A percentile compares a stretch with the other conserved stretches of the same genome.
Evolutionary conservation across 2,113 vertebrate species (phyloP).

Genomic region (Apodemus sylvaticus): DNA sequence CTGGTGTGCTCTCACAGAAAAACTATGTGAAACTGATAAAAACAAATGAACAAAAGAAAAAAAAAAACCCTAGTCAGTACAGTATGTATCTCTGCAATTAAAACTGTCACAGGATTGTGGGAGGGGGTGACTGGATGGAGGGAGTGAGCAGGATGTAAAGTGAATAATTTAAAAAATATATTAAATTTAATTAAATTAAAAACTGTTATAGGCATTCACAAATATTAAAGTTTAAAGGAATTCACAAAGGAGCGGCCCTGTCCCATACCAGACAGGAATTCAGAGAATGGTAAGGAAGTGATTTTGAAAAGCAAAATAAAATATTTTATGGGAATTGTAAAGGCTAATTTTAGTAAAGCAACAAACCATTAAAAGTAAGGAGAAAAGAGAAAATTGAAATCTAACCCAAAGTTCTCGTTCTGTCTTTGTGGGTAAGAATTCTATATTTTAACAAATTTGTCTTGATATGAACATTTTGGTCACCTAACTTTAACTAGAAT

Average conservation of each 20-base stretch:
- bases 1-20: neutral
- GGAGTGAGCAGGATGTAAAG: no score
- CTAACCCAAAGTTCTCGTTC: neutral
- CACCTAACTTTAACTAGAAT: neutral
- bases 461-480: neutral
- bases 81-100: neutral
- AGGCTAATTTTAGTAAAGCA: neutral
- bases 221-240: neutral
- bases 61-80: neutral
- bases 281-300: neutral
- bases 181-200: no score
- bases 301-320: neutral
- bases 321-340: neutral
- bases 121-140: no score
- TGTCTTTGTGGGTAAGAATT: neutral
- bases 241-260: neutral
- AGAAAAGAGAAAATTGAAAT: neutral
- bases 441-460: neutral
- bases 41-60: neutral
- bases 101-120: neutral
- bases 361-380: neutral
- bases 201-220: neutral
- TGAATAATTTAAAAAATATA: no score
- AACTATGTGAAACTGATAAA: neutral
- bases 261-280: neutral